Base-by-base conservation (phyloP, 2,113 vertebrate species). In the Tupaia chinensis region DNA sequence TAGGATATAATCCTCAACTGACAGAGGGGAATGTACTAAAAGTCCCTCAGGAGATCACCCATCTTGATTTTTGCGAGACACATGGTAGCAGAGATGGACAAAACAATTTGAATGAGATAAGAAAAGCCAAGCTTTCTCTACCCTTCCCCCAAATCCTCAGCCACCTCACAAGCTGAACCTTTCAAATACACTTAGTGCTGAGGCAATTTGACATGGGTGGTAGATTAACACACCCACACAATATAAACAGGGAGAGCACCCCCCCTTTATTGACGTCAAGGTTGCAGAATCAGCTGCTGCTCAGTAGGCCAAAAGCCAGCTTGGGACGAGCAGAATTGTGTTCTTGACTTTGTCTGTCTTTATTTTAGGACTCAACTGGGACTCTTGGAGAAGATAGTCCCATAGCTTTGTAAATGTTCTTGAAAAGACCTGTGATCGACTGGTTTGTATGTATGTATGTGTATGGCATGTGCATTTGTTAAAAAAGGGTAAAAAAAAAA, bases 51-150 rank as follows among this genome's bases (percentile, higher is more conserved):
- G 82, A 98, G 96, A 97, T 94, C 80, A 95, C 93, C 96, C 95
- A 97, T 97, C 97, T 97, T 96, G 93, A 91, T 96, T 94, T 97
- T 96, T 85, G 92, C 92, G 96, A 96, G 91, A 94, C 79, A 78
- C 97, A 97, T 93, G 93, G 97, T 93, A 78, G 44, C 95, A 97
- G 95, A 96, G 94, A 93, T 88, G 96, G 95, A 96, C 97, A 97
- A 97, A 96, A 95, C 97, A 97, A 97, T 98, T 97, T 98, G 97
- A 98, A 98, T 97, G 94, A 98, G 97, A 98, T 98, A 98, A 97
- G 97, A 96, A 98, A 97, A 94, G 83, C 82, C 89, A 93, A 97
- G 95, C 97, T 74, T 87, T 91, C 54, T 7, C 68, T 44, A 69
- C 97, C 97, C 94, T 97, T 93, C 97, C 96, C 97, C 97, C 95